Evolutionary conservation across 2,888 invertebrate species (phyloP), one percentile per base, ranked within the genome.

Genomic region (Seira sanloemensis): DNA sequence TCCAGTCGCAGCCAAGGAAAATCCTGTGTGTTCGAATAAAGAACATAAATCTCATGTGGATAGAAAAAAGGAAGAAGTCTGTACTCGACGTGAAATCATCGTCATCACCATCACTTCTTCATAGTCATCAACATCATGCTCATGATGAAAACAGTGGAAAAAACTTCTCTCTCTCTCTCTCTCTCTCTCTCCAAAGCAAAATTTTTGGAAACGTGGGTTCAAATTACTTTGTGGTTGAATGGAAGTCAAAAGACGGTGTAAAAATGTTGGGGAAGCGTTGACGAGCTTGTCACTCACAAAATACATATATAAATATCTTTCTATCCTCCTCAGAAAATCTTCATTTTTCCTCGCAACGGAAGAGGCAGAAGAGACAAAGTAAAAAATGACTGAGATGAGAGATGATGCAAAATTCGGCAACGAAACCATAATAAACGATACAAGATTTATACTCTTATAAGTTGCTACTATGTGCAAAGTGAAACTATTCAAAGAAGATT

Each of bases 221-320:
- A 84, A 89, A 89, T 88, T 89, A 88, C 85, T 86, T 87, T 87
- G 87, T 85, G 89, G 87, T 89, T 89, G 89, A 85, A 88, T 89
- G 89, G 86, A 88, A 89, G 88, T 89, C 89, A 89, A 89, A 89
- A 89, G 83, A 83, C 83, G 83, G 78, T 78, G 78, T 78, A 73
- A 78, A 83, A 62, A 62, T 62, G 73, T 83, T 83, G 83, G 83
- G 83, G 83, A 83, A 83, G 86, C 86, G 86, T 86, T 82, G 84
- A 87, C 82, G 87, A 86, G 86, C 82, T 82, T 86, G 86, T 86
- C 85, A 86, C 79, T 84, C 84, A 91, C 91, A 91, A 74, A 84
- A 84, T 37, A 9, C 12, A 21, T 62, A 23, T 62, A 23, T 62
- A 62, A 62, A 12, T 9, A 37, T 62, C 62, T 62, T 86, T 78